A percentile compares a stretch with the other conserved stretches of the same genome.
Conservation (phyloP, 2,888 invertebrate species). For the Cryptus viduatorius region DNA sequence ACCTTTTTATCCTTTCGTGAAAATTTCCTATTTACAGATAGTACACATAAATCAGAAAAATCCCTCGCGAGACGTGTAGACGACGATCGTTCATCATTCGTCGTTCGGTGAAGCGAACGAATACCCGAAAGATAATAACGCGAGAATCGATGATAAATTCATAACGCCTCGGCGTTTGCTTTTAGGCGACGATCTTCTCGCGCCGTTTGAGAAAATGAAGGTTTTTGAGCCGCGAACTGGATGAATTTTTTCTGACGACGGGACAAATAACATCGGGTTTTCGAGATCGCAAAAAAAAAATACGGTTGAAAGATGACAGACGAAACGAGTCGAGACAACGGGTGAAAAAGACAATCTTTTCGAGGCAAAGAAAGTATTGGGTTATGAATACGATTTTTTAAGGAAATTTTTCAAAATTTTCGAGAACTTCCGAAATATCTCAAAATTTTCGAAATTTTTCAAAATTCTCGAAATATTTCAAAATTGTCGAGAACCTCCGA, state of each 20-base stretch:
- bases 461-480: no score
- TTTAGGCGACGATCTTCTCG: neutral
- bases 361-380: no score
- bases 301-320: neutral
- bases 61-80: neutral
- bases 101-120: neutral
- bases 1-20: no score
- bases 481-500: no score
- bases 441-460: no score
- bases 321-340: no score
- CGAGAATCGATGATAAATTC: constrained; percentile 18
- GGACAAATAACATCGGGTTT: neutral
- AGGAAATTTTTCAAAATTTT: no score
- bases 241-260: constrained; percentile 7
- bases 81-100: constrained; percentile 7
- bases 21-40: neutral
- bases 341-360: no score
- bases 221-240: neutral
- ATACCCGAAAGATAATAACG: constrained; percentile 17
- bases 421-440: no score
- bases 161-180: neutral
- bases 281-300: neutral
- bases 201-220: neutral
- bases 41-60: constrained; percentile 11
- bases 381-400: no score